Evolutionary conservation across 1,140 invertebrate genomes (phyloP), one percentile per base, ranked within the genome.

Genomic region (Orchesella cincta): DNA sequence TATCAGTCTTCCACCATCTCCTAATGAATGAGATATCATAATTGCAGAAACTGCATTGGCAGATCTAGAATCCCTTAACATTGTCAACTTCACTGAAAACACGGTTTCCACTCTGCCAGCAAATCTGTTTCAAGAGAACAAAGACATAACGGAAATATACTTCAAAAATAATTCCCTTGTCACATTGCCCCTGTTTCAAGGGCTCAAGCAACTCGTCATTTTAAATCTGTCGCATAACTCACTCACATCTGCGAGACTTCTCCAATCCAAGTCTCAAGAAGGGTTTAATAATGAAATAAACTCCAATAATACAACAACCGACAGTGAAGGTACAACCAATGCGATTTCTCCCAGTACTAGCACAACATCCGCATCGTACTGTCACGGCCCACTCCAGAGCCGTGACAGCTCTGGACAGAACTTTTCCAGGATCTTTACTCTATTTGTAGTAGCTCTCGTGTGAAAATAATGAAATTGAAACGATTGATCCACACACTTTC

Each of bases 121-220:
- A 34, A 91, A 92, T 81, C 86, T 96, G 75, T 95, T 96, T 80
- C 89, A 89, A 82, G 93, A 95, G 84, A 89, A 90, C 78, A 87
- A 89, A 16, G 90, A 91, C 75, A 90, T 97, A 75, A 93, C 93
- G 86, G 93, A 95, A 87, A 90, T 96, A 79, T 91, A 93, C 84
- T 85, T 96, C n/a, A 92, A 93, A 84, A 95, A 95, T 85, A 96
- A 96, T 88, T 94, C 91, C 64, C 93, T 95, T 67, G 91, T 90
- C 83, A 91, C 92, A 12, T 86, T 95, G 52, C 91, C 92, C 73
- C 87, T 95, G 16, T 93, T 96, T 83, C 89, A 91, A 8, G 93
- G 93, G 83, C 88, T 98, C 83, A 91, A 93, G 81, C 92, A 95
- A 83, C 87, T 98, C 75, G 73, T 94, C 82, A 90, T 93, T 0